Conservation (phyloP, 2,797 vertebrate genomes). For the Hypotaenidia okinawae region DNA sequence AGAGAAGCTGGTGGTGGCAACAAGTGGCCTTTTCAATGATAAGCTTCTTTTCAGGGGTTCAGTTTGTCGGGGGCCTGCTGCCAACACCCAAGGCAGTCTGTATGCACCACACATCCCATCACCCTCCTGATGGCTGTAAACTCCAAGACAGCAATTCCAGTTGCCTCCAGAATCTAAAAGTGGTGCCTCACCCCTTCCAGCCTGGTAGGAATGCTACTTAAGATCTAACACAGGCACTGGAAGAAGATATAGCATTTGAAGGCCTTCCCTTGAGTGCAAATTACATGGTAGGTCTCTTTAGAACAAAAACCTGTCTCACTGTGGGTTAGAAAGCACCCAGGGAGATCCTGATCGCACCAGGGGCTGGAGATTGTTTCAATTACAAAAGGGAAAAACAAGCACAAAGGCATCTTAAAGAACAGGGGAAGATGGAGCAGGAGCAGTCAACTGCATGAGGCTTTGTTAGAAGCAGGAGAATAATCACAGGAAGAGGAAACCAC, state of each 20-base stretch:
- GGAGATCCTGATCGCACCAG: background rate
- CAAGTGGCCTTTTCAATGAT: background rate
- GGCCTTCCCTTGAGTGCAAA: background rate
- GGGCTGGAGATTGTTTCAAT: background rate
- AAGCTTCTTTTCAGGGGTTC: background rate
- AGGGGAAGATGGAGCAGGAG: background rate
- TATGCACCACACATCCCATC: no score
- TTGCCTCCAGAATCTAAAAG: background rate
- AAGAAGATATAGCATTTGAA: background rate
- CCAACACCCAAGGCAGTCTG: rapidly evolving
- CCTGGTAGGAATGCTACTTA: background rate
- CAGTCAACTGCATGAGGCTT: background rate
- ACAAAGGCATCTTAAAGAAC: background rate
- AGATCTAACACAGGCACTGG: background rate
- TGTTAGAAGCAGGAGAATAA: background rate
- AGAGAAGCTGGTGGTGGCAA: background rate
- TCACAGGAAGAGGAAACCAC: background rate
- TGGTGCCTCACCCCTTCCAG: background rate
- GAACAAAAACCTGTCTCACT: background rate
- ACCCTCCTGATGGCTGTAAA: background rate
- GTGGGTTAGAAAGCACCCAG: background rate
- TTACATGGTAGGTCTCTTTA: background rate
- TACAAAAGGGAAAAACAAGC: background rate
- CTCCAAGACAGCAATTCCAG: background rate
- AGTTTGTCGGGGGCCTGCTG: rapidly evolving